phyloP scores from a whole-genome alignment of 2,888 invertebrate species.

The Stenotaenia linearis region DNA sequence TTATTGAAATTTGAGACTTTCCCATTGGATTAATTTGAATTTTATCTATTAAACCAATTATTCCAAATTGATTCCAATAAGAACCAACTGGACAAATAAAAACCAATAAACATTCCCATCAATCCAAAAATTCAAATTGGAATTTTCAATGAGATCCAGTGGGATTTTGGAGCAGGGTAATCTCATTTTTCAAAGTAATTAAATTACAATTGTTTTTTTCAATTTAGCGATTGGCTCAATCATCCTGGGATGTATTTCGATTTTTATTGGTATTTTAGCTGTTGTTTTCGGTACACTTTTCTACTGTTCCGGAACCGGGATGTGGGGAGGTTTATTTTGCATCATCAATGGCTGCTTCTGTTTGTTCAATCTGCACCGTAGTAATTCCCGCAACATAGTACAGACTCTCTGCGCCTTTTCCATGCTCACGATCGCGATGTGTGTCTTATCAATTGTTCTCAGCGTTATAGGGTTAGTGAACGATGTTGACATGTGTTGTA shows the following conservation, averaged over 20 bases:
- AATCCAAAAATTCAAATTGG: no score
- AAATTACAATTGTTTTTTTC: neutral
- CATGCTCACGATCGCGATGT: neutral
- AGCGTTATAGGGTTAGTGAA: neutral
- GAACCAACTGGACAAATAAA: no score
- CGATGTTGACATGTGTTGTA: neutral
- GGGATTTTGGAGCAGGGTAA: no score
- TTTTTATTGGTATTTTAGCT: constrained; percentile 17
- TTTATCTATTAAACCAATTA: no score
- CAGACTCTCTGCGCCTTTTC: neutral
- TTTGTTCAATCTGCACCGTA: neutral
- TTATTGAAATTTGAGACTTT: no score
- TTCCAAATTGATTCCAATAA: no score
- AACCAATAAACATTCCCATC: no score
- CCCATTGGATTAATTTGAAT: no score
- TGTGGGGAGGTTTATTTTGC: constrained; percentile 17
- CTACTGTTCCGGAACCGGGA: constrained; percentile 29
- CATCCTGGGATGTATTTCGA: neutral
- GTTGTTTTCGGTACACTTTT: constrained; percentile 15
- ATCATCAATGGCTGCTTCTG: neutral
- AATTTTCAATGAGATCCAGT: no score
- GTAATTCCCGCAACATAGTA: neutral
- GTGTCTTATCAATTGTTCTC: neutral
- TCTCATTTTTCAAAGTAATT: neutral
- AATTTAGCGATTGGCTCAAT: constrained; percentile 3